Percentiles rank a stretch among this genome's conserved stretches.
These are phyloP conservation scores for Oncorhynchus kisutch DNA, from an alignment of 2,113 vertebrate species.

Conservation along the genomic window DNA sequence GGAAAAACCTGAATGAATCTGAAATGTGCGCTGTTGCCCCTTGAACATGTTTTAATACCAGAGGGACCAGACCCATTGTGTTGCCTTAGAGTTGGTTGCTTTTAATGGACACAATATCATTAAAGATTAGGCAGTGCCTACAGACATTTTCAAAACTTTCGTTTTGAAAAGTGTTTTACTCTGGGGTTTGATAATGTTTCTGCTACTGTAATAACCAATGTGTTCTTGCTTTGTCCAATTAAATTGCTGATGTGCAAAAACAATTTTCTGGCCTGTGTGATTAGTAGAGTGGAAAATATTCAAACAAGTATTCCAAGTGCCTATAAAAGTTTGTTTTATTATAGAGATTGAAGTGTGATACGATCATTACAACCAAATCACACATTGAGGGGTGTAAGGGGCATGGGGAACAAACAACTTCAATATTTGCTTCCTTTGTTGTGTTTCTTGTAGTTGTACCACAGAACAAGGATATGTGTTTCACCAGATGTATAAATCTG, in stretches of 20 bases:
- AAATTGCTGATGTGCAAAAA: conserved; percentile 73
- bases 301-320: no score
- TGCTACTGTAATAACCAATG: conserved; percentile 74
- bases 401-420: no score
- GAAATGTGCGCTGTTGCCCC: conserved; percentile 61
- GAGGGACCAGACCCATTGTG: conserved; percentile 59
- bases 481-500: no score
- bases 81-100: conserved; percentile 76
- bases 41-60: conserved; percentile 64
- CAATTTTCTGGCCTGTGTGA: background rate
- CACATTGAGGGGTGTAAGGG: no score
- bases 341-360: no score
- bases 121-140: conserved; percentile 75
- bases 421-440: no score
- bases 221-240: conserved; percentile 77
- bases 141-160: conserved; percentile 64
- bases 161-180: conserved; percentile 67
- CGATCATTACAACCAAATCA: no score
- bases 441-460: no score
- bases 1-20: conserved; percentile 57
- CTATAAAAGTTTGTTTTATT: no score
- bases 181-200: conserved; percentile 67
- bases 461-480: no score
- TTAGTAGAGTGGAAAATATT: no score
- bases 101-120: conserved; percentile 66